phyloP scores from a whole-genome alignment of 2,888 invertebrate species.

The Dusona sp. region DNA sequence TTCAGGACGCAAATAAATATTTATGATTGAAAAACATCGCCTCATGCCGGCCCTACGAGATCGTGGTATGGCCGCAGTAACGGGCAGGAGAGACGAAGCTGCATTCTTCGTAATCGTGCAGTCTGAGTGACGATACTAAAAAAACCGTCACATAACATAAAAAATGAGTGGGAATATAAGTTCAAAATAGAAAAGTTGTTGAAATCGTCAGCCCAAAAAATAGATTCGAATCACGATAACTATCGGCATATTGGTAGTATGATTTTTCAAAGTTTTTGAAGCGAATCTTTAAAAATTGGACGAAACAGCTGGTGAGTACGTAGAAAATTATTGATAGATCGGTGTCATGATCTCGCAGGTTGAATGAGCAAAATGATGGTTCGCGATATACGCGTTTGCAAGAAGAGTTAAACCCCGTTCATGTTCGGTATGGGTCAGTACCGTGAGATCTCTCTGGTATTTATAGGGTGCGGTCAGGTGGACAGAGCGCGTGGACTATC shows the following conservation, averaged over 20 bases:
- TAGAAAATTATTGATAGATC: neutral
- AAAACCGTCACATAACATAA: neutral
- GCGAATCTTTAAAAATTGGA: neutral
- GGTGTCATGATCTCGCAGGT: constrained; percentile 9
- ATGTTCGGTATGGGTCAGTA: constrained; percentile 64
- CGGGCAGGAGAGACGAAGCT: too few relatives aligned
- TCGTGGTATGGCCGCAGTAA: too few relatives aligned
- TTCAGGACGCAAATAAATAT: too few relatives aligned
- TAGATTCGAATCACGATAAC: neutral
- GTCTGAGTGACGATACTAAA: too few relatives aligned
- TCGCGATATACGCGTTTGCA: constrained; percentile 13
- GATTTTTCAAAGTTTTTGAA: neutral
- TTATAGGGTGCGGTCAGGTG: constrained; percentile 71
- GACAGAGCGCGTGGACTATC: constrained; percentile 62
- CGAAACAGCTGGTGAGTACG: constrained; percentile 3
- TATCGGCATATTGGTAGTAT: neutral
- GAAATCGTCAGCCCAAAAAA: neutral
- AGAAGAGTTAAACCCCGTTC: constrained; percentile 50
- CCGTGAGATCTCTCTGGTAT: constrained; percentile 62
- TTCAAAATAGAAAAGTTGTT: too few relatives aligned
- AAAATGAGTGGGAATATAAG: too few relatives aligned
- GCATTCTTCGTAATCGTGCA: too few relatives aligned
- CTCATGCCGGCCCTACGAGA: too few relatives aligned
- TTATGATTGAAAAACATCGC: too few relatives aligned
- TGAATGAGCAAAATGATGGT: constrained; percentile 19